Base-by-base conservation (phyloP, 2,113 vertebrate genomes). In the Hyla sarda region DNA sequence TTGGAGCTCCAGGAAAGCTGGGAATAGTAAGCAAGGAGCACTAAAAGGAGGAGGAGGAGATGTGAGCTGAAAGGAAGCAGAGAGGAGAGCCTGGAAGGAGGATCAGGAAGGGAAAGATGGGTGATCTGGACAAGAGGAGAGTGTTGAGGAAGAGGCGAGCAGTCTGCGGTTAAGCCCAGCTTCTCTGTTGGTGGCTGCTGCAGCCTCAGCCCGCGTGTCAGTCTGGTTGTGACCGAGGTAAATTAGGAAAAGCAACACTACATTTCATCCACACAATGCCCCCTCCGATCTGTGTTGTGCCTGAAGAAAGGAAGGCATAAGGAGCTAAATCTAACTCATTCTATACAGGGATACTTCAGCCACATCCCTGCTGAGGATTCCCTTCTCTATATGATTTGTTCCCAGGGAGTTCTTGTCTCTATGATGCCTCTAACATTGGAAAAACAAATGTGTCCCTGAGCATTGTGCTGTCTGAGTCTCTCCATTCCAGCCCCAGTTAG, bases 1-100 rank as follows among this genome's bases (percentile, higher is more conserved):
- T 92, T 21, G 93, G 93, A 94, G 94, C 88, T 95, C 94, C 89
- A 92, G 93, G 87, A 88, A 2, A 48, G 73, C 72, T 84, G 78
- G 91, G 84, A 88, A 87, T 87, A 91, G 90, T 72, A 86, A 81
- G 76, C 88, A 86, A 76, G 80, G n/a, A n/a, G n/a, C n/a, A n/a
- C n/a, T n/a, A n/a, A n/a, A n/a, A n/a, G n/a, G 90, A 87, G 62
- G 92, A 83, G 91, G 89, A 87, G 86, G 92, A 90, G 77, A 85
- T 88, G 87, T 91, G 91, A 75, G 23, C 47, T 37, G 60, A 67
- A 79, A 50, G 67, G 58, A 52, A 71, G 41, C 48, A 60, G 79
- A 54, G 72, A 80, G 85, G 87, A 82, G 58, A 34, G 82, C 41
- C 23, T 79, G 76, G 52, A 79, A 65, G 34, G 87, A 84, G 85